Base-by-base conservation (phyloP, 2,113 vertebrate species). In the Taxidea taxus region DNA sequence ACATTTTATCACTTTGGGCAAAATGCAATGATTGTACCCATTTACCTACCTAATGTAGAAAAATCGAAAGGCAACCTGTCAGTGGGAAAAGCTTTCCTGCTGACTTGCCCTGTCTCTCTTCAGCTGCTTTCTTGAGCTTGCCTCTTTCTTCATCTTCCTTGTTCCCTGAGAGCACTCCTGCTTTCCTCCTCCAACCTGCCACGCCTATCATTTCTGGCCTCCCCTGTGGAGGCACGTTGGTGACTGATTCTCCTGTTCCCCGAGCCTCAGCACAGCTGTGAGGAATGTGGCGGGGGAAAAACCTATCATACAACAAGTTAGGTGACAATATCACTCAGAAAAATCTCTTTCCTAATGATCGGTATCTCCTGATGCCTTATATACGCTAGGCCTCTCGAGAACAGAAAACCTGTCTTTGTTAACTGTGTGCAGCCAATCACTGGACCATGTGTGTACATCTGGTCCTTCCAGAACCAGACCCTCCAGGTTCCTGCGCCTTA, bases 1-100 rank as follows among this genome's bases (percentile, higher is more conserved):
- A 77, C 25, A 60, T 77, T 70, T 84, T 27, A 37, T 72, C 42
- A 70, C 31, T 39, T 87, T 74, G 77, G 83, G 51, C 21, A 60
- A 87, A 84, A 87, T 95, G 10, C 87, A 60, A 39, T 39, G 18
- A 72, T 58, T 85, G 20, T 49, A 87, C 29, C 42, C 83, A 44
- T 91, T 90, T 91, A 82, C 64, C 86, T 70, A 29, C 75, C 68
- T 80, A 80, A 23, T 68, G 78, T 23, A 80, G 77, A 92, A 82
- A 84, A 90, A 47, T 85, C 62, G 6, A n/a, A 88, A 93, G 82
- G 37, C 62, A 84, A 0, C 89, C 68, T 60, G 4, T 83, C 60
- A 20, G 0, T 34, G 29, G 80, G 68, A 54, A 92, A 29, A 91
- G 34, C 34, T 81, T 84, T 74, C 60, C 78, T 84, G 49, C 37